Base-by-base conservation (phyloP, 2,888 invertebrate genomes). In the Drosophila nr. perissopoda region DNA sequence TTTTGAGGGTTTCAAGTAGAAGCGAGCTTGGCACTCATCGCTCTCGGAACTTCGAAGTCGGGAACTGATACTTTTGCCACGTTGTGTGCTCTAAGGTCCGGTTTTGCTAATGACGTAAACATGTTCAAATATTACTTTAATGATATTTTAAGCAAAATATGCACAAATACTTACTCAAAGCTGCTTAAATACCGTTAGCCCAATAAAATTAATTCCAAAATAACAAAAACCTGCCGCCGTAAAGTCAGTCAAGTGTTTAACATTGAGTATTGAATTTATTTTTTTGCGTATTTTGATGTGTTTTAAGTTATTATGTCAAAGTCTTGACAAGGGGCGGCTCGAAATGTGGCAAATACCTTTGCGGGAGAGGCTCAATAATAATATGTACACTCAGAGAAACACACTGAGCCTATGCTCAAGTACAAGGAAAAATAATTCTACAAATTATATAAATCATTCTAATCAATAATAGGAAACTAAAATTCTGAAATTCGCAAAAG, bases 61-160 rank as follows among this genome's bases (percentile, higher is more conserved):
- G n/a, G 53, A 68, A 58, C 56, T 56, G 68, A 56, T 58, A 79
- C 52, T 33, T 21, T 29, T 66, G 78, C 62, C 68, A 70, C 73
- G 74, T 57, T 31, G 42, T 57, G 40, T 49, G 25, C n/a, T 18
- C 34, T 29, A 57, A 83, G 88, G 89, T 85, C 85, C 85, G 85
- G 85, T 90, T 90, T 85, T 71, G 70, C 40, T 61, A 52, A 73
- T 87, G 83, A 78, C 90, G 90, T 89, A 87, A 89, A 70, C 74
- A 70, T 66, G 57, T 54, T 59, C 72, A 61, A 87, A 88, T 82
- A 73, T 36, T 60, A 74, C 59, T 73, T 69, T 60, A 84, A 88
- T 73, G 54, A 70, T 72, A 73, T 86, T 83, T 72, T 51, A 76
- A 57, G 58, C 65, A 65, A 65, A 45, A 56, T 67, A 71, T 59